A percentile compares a stretch with the other conserved stretches of the same genome.
These are phyloP conservation scores for Arctia plantaginis DNA, from an alignment of 2,888 invertebrate species.

Conservation along the genomic window DNA sequence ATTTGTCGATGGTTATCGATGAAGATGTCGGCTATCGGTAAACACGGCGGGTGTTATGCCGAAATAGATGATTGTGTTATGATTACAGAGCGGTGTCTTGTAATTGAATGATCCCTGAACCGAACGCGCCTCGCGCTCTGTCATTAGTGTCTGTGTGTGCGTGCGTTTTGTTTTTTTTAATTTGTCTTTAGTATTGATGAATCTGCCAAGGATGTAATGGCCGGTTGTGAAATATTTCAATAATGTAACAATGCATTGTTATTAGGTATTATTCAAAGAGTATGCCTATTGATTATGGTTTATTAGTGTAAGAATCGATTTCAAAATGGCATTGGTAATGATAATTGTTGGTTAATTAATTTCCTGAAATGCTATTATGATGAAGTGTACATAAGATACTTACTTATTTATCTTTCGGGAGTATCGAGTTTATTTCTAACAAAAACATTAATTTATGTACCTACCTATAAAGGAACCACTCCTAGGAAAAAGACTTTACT, in stretches of 20 bases:
- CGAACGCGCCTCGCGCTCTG: conserved; percentile 53
- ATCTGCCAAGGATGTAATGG: conserved; percentile 45
- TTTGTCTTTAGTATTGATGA: conserved; percentile 54
- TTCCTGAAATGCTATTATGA: neutral
- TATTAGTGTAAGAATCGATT: conserved; percentile 12
- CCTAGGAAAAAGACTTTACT: too few species aligned
- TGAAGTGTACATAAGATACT: neutral
- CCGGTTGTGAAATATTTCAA: conserved; percentile 40
- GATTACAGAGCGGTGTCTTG: conserved; percentile 77
- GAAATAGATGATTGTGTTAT: conserved; percentile 78
- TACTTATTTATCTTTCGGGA: neutral
- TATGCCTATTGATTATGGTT: conserved; percentile 15
- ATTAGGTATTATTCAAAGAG: conserved; percentile 18
- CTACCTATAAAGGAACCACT: neutral
- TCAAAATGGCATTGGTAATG: neutral
- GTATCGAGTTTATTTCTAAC: neutral
- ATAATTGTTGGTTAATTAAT: neutral
- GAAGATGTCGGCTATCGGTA: conserved; percentile 56
- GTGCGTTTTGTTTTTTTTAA: conserved; percentile 41
- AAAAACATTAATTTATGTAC: neutral
- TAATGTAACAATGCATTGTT: conserved; percentile 26
- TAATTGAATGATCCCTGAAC: conserved; percentile 63
- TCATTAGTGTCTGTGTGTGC: conserved; percentile 61
- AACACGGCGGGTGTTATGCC: conserved; percentile 61
- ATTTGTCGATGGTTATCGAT: conserved; percentile 59